Evolutionary conservation across 2,113 vertebrate genomes (phyloP), one percentile per base, ranked within the genome.

Genomic region (Gobio gobio): DNA sequence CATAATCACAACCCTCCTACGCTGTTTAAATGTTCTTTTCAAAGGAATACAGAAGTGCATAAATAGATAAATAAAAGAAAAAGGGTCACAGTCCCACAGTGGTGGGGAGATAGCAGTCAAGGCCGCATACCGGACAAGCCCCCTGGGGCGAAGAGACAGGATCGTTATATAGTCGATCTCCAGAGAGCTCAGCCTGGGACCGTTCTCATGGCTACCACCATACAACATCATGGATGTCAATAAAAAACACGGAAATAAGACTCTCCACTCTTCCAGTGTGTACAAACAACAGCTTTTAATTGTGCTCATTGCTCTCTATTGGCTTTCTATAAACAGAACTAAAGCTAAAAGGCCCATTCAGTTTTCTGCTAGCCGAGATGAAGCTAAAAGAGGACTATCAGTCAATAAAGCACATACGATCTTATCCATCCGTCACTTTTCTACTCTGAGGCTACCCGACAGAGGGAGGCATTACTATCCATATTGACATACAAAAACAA

Each of bases 71-170:
- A 86, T 78, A 82, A 87, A 76, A 80, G 22, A 85, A 86, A 76
- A 87, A 70, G 29, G 63, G 64, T 81, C 54, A 47, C 72, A 86
- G 78, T 86, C 85, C 88, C 78, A 86, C 63, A 85, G 84, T 78
- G 78, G 83, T 85, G 68, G 58, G 87, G 82, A 83, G 78, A 86
- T 84, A 88, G 85, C 68, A 76, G 68, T 78, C 22, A 40, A 63
- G 89, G 83, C 51, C 29, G 18, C 86, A 91, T 89, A 88, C 90
- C 88, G 80, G 85, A 84, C 90, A 90, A 76, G 81, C 82, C 89
- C 85, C 88, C 45, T 51, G 90, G 90, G 88, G 75, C 47, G 70
- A 75, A 47, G 54, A 85, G 81, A 85, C 74, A 79, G 80, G 85
- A 86, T 72, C 83, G 49, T 83, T 70, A 87, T 83, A 73, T 84